Evolutionary conservation across 2,797 vertebrate species (phyloP).

Genomic region (Sparus aurata): DNA sequence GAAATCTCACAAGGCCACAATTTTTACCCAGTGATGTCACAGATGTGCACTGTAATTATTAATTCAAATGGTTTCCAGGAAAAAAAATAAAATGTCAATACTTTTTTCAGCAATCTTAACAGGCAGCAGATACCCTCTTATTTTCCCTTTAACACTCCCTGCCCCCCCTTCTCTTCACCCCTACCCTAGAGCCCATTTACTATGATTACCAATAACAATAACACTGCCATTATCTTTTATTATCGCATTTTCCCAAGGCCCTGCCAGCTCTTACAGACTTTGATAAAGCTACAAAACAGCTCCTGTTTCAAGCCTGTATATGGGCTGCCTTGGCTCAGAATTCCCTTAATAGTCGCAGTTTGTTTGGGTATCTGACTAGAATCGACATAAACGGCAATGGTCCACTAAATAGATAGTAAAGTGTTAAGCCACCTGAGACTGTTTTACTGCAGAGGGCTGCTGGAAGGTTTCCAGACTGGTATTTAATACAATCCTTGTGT

Average conservation of each 20-base stretch:
- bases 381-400: slow-evolving; percentile 64
- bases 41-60: slow-evolving; percentile 28
- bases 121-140: slow-evolving; percentile 29
- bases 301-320: slow-evolving; percentile 60
- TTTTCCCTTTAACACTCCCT: slow-evolving; percentile 33
- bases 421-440: slow-evolving; percentile 59
- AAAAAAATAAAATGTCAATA: slow-evolving; percentile 32
- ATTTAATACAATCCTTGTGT: slow-evolving; percentile 46
- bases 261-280: slow-evolving; percentile 61
- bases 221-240: slow-evolving; percentile 80
- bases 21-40: neutral
- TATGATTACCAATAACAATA: slow-evolving; percentile 81
- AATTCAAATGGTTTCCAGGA: slow-evolving; percentile 37
- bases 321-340: slow-evolving; percentile 50
- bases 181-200: slow-evolving; percentile 73
- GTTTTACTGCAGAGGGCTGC: slow-evolving; percentile 42
- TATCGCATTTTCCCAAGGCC: slow-evolving; percentile 68
- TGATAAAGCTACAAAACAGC: slow-evolving; percentile 72
- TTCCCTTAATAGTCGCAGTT: slow-evolving; percentile 59
- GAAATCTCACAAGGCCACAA: neutral
- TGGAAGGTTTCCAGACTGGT: slow-evolving; percentile 43
- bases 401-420: slow-evolving; percentile 70
- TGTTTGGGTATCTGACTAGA: slow-evolving; percentile 63
- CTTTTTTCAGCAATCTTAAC: slow-evolving; percentile 42
- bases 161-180: slow-evolving; percentile 46